phyloP scores from a whole-genome alignment of 2,113 vertebrate genomes.

The Psettodes erumei region DNA sequence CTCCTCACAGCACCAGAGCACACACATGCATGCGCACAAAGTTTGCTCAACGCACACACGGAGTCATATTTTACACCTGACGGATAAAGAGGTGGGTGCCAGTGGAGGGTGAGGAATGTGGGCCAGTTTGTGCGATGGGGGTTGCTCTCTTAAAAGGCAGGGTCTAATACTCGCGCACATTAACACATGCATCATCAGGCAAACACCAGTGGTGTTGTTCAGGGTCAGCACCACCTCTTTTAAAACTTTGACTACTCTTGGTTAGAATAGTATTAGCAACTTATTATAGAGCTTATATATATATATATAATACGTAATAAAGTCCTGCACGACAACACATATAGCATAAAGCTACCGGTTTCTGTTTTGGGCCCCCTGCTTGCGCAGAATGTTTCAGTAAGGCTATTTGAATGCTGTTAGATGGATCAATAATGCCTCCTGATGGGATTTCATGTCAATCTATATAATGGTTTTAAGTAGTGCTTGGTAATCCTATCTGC shows the following conservation, averaged over 20 bases:
- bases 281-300: not conserved
- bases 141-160: slow-evolving; percentile 38
- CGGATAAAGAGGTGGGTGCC: slow-evolving; percentile 70
- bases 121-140: slow-evolving; percentile 1
- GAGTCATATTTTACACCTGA: slow-evolving; percentile 46
- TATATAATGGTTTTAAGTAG: slow-evolving; percentile 10
- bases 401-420: slow-evolving; percentile 7
- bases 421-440: slow-evolving; percentile 7
- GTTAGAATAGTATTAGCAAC: slow-evolving; percentile 4
- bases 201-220: not conserved
- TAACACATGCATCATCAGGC: slow-evolving; percentile 12
- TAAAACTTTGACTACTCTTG: not conserved
- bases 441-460: slow-evolving; percentile 1
- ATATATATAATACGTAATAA: not conserved
- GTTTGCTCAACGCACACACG: slow-evolving; percentile 11
- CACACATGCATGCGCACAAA: not conserved
- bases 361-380: not conserved
- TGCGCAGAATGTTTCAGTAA: slow-evolving; percentile 13
- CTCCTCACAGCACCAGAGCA: not conserved
- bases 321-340: not conserved
- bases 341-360: not conserved
- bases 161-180: slow-evolving; percentile 25
- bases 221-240: not conserved
- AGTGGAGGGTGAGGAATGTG: slow-evolving; percentile 33
- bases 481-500: not conserved